Conservation (phyloP, 2,888 invertebrate genomes). For the Glyphotaelius pellucidus region DNA sequence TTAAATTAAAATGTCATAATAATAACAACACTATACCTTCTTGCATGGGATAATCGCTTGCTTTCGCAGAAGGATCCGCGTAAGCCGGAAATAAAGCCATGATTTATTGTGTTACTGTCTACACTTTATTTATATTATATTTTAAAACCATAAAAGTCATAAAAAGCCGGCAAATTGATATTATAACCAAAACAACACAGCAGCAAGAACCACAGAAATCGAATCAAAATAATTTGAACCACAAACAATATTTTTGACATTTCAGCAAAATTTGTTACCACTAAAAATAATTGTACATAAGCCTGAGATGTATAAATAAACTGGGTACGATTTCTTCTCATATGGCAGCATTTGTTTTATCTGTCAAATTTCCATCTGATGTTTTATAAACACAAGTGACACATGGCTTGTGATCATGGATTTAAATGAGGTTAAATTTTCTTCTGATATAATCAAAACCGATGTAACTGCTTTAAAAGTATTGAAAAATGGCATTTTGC, state of each 20-base stretch:
- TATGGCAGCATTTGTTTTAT: background rate
- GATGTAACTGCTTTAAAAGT: slow-evolving; percentile 65
- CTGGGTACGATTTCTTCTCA: background rate
- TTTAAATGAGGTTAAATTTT: slow-evolving; percentile 8
- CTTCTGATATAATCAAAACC: slow-evolving; percentile 60
- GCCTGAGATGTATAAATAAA: background rate
- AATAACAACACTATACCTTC: background rate
- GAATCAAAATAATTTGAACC: background rate
- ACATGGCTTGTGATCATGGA: background rate
- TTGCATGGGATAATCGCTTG: background rate
- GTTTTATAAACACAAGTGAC: background rate
- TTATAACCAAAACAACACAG: background rate
- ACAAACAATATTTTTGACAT: slow-evolving; percentile 10
- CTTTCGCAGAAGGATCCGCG: background rate
- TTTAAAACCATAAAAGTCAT: background rate
- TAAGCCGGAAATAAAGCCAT: slow-evolving; percentile 33
- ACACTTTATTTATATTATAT: background rate
- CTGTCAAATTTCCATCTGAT: background rate
- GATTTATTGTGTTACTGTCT: background rate
- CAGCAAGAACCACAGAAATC: background rate
- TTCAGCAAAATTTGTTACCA: background rate
- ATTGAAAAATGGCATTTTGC: slow-evolving; percentile 54
- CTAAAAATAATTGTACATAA: background rate
- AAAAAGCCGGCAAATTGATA: background rate
- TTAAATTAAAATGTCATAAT: background rate